Conservation (phyloP, 1,140 invertebrate genomes). For the Halesus radiatus region DNA sequence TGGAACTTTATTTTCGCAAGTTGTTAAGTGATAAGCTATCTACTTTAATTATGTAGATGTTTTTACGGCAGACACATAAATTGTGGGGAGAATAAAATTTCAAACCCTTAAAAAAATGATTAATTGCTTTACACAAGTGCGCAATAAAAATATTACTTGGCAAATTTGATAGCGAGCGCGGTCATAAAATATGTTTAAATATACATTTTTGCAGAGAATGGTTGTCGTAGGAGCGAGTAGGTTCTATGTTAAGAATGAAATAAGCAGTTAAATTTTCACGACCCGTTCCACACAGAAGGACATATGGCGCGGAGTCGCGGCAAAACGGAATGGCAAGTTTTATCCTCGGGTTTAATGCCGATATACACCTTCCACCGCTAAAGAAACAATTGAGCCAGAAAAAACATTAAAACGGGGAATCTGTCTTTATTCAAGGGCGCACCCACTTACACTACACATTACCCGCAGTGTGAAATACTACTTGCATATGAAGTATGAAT, state of each 20-base stretch:
- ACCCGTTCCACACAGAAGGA: neutral
- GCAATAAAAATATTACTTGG: slow-evolving; percentile 12
- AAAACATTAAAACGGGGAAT: too few species aligned
- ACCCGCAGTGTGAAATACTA: too few species aligned
- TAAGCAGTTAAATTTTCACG: slow-evolving; percentile 22
- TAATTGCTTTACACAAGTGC: slow-evolving; percentile 11
- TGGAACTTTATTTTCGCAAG: too few species aligned
- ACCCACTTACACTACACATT: too few species aligned
- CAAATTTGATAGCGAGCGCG: neutral
- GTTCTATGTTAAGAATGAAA: slow-evolving; percentile 9
- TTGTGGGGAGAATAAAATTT: neutral
- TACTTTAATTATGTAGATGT: too few species aligned
- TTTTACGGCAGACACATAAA: neutral
- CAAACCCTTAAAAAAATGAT: slow-evolving; percentile 1
- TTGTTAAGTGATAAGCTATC: too few species aligned
- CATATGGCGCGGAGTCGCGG: neutral
- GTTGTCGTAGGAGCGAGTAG: neutral
- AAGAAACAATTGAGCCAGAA: neutral
- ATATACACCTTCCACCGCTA: neutral
- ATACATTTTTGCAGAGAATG: slow-evolving; percentile 10
- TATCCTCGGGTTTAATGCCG: neutral
- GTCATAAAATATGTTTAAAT: slow-evolving; percentile 31
- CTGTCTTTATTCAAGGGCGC: too few species aligned
- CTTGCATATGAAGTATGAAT: too few species aligned
- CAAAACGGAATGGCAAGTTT: neutral